Evolutionary conservation across 2,888 invertebrate species (phyloP).

Genomic region (Auanema sp.): DNA sequence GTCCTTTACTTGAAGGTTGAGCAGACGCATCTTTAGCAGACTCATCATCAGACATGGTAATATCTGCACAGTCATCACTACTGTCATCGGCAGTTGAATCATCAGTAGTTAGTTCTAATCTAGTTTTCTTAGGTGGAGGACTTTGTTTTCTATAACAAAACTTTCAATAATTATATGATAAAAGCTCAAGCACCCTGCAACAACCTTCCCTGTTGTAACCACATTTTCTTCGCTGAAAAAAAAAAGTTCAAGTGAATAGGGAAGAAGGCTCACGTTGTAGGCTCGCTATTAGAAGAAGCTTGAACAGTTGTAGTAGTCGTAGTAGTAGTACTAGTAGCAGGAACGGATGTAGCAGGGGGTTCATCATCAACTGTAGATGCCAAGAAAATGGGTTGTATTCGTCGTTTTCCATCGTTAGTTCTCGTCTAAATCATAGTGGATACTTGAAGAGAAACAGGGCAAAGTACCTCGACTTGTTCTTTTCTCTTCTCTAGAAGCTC

Average conservation of each 20-base stretch:
- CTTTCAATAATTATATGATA: background rate
- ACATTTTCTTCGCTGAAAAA: background rate
- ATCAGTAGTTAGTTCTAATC: constrained; percentile 6
- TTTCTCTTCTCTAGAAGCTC: constrained; percentile 31
- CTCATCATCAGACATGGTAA: constrained; percentile 10
- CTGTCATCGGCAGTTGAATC: constrained; percentile 17
- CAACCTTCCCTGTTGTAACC: background rate
- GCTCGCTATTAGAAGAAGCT: background rate
- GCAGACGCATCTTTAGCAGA: background rate
- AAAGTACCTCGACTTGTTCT: constrained; percentile 28
- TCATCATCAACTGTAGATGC: constrained; percentile 32
- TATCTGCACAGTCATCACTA: constrained; percentile 10
- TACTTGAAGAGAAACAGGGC: background rate
- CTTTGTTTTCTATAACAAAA: background rate
- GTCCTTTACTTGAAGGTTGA: background rate
- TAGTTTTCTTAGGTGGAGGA: background rate
- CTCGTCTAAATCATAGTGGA: constrained; percentile 12
- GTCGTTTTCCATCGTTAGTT: constrained; percentile 80
- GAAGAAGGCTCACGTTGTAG: background rate
- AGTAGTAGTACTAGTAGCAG: background rate
- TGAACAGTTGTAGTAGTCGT: background rate
- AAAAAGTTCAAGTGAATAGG: background rate
- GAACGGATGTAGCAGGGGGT: constrained; percentile 4
- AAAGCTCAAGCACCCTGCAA: background rate
- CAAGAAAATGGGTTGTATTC: constrained; percentile 94